These are phyloP conservation scores for Oxytorus armatus DNA, from an alignment of 2,888 invertebrate species.

Conservation along the genomic window DNA sequence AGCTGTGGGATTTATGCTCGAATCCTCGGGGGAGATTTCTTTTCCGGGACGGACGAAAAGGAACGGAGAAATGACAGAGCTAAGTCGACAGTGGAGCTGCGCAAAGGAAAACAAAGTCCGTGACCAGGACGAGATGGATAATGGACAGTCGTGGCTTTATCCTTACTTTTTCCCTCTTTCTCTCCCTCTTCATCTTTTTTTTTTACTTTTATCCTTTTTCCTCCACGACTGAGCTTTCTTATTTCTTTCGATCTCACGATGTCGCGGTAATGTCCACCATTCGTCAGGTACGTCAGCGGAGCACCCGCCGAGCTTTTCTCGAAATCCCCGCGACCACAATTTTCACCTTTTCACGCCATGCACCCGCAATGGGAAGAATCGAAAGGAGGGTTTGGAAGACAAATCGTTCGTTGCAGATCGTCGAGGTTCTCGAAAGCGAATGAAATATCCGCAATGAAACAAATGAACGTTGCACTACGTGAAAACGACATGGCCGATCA, in stretches of 20 bases:
- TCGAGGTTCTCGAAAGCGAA: conserved; percentile 11
- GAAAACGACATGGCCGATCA: too few species aligned
- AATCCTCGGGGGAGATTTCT: conserved; percentile 42
- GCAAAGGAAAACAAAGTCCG: conserved; percentile 60
- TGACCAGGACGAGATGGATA: conserved; percentile 54
- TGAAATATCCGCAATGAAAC: background rate
- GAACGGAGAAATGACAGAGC: conserved; percentile 62
- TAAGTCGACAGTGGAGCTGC: conserved; percentile 54
- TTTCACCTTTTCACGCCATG: conserved; percentile 26
- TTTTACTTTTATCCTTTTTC: conserved; percentile 22
- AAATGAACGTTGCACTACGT: too few species aligned
- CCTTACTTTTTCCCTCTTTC: conserved; percentile 5
- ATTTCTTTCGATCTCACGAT: conserved; percentile 49
- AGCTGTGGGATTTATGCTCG: conserved; percentile 51
- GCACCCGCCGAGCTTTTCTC: conserved; percentile 31
- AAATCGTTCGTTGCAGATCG: conserved; percentile 59
- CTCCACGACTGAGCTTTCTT: conserved; percentile 34
- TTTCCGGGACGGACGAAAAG: conserved; percentile 16
- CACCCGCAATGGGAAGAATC: conserved; percentile 1
- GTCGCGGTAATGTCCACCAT: conserved; percentile 61
- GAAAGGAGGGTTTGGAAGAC: conserved; percentile 11
- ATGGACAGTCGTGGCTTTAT: conserved; percentile 56
- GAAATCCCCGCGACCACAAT: conserved; percentile 39
- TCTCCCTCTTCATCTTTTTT: background rate
- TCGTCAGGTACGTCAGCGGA: conserved; percentile 54